phyloP scores from a whole-genome alignment of 92 coral and sea anemone species.

The Porites lobata region DNA sequence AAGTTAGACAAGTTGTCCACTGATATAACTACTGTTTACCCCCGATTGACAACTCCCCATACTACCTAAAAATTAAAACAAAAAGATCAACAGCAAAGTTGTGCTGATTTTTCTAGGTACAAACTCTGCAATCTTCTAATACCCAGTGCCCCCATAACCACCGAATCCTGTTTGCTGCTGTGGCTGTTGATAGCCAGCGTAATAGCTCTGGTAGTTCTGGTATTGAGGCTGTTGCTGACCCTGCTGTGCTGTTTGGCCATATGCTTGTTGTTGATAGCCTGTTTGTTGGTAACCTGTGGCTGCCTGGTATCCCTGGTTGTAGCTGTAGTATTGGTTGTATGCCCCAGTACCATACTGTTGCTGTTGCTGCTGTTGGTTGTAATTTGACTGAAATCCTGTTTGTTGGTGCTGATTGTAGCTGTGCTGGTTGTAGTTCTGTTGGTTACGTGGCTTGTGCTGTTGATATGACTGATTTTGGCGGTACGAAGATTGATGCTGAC shows the following conservation, averaged over 20 bases:
- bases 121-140: slow-evolving; percentile 1
- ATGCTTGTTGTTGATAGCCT: slow-evolving; percentile 34
- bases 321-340: slow-evolving; percentile 57
- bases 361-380: slow-evolving; percentile 31
- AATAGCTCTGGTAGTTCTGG: slow-evolving; percentile 49
- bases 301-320: slow-evolving; percentile 49
- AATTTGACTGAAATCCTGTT: not conserved
- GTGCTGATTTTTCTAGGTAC: not conserved
- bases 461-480: slow-evolving; percentile 67
- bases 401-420: slow-evolving; percentile 58
- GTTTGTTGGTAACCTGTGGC: slow-evolving; percentile 49
- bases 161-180: slow-evolving; percentile 39
- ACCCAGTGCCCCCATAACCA: slow-evolving; percentile 21
- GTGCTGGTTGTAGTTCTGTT: slow-evolving; percentile 79
- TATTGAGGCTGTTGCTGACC: slow-evolving; percentile 20
- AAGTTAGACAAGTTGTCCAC: too few species aligned
- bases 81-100: not conserved
- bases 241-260: slow-evolving; percentile 36
- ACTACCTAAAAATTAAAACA: not conserved
- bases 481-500: slow-evolving; percentile 75
- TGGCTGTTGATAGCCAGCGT: slow-evolving; percentile 38
- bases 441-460: slow-evolving; percentile 62
- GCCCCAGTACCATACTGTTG: slow-evolving; percentile 57
- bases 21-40: not conserved
- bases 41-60: not conserved